Conservation (phyloP, 2,113 vertebrate species). For the Alligator mississippiensis region DNA sequence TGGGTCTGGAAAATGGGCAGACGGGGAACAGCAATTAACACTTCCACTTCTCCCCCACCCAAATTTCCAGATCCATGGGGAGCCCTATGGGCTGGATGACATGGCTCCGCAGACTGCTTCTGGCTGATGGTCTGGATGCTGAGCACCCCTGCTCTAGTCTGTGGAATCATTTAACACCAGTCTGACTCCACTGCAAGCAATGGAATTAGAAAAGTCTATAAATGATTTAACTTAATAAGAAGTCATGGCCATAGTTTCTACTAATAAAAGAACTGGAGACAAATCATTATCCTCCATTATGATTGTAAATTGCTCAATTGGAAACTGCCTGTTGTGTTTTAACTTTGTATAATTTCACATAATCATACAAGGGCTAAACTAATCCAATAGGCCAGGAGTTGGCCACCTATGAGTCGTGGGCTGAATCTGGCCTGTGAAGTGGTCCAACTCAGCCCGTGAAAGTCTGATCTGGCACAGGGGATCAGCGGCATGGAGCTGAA, state of each 20-base stretch:
- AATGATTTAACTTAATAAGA: background rate
- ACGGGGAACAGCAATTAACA: no score
- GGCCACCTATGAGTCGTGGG: no score
- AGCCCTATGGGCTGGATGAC: no score
- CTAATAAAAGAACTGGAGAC: conserved; percentile 27
- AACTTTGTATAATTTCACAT: conserved; percentile 24
- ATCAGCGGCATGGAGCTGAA: no score
- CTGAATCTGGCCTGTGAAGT: no score
- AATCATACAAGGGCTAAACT: conserved; percentile 12
- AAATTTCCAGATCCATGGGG: no score
- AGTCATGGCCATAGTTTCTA: background rate
- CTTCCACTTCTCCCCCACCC: no score
- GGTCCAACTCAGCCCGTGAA: no score
- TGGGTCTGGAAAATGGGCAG: no score
- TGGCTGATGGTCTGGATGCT: no score
- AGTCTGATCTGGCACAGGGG: no score
- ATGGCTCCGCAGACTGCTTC: no score
- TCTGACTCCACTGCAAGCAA: conserved; percentile 52
- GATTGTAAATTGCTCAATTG: conserved; percentile 40
- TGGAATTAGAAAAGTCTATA: conserved; percentile 1
- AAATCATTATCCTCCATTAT: conserved; percentile 14
- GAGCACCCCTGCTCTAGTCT: background rate
- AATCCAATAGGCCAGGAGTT: conserved; percentile 25
- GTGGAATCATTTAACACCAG: conserved; percentile 52
- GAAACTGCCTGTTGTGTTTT: conserved; percentile 1